phyloP scores from a whole-genome alignment of 2,888 invertebrate genomes.

The Drosophila mettleri region DNA sequence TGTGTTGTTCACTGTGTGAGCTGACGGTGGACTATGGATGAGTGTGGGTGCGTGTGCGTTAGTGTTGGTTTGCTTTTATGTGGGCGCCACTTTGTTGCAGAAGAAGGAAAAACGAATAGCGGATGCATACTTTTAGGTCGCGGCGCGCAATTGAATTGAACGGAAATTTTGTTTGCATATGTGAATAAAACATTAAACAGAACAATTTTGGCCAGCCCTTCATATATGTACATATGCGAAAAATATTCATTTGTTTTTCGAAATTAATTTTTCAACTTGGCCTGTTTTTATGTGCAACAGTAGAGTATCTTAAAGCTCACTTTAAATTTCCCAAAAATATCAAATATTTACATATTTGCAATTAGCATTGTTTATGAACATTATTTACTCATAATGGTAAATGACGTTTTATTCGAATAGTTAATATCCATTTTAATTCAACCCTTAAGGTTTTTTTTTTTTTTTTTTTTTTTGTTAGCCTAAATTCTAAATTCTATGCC shows the following conservation, averaged over 20 bases:
- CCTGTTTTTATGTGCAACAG: neutral
- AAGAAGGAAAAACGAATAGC: conserved; percentile 34
- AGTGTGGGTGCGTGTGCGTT: conserved; percentile 9
- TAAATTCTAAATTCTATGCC: neutral
- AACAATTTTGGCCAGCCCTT: conserved; percentile 23
- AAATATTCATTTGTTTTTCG: conserved; percentile 29
- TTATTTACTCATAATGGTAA: conserved; percentile 19
- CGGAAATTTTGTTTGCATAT: conserved; percentile 80
- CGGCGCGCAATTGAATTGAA: conserved; percentile 71
- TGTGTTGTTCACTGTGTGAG: conserved; percentile 33
- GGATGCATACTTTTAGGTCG: conserved; percentile 63
- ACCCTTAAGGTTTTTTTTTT: neutral
- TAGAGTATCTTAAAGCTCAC: neutral
- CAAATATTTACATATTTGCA: neutral
- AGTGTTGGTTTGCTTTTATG: conserved; percentile 31
- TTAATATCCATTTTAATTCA: conserved; percentile 7
- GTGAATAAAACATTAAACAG: conserved; percentile 73
- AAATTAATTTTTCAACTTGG: conserved; percentile 24
- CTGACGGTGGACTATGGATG: conserved; percentile 18
- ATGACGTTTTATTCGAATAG: neutral
- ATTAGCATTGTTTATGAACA: neutral
- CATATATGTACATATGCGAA: conserved; percentile 9
- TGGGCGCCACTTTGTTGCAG: conserved; percentile 58
- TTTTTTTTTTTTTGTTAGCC: conserved; percentile 7
- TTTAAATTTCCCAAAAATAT: neutral